These are phyloP conservation scores for Cheilosia pagana DNA, from an alignment of 2,888 invertebrate species.

Conservation along the genomic window DNA sequence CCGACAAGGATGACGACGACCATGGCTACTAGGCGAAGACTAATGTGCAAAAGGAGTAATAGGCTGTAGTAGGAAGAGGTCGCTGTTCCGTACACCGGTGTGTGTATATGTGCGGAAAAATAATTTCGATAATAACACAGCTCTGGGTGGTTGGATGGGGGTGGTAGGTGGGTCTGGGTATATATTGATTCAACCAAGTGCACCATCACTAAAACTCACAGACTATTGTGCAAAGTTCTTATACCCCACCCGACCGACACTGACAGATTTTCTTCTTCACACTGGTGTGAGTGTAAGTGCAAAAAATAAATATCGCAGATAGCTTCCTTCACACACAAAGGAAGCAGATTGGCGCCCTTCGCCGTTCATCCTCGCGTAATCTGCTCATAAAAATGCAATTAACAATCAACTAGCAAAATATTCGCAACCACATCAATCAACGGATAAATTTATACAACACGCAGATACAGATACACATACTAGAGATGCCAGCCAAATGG, in stretches of 20 bases:
- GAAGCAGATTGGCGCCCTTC: neutral
- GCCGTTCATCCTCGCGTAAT: slow-evolving; percentile 3
- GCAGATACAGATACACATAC: slow-evolving; percentile 27
- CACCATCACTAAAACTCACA: slow-evolving; percentile 36
- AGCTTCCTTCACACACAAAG: neutral
- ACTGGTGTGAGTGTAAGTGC: neutral
- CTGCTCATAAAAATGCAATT: slow-evolving; percentile 65
- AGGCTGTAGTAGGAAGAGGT: slow-evolving; percentile 38
- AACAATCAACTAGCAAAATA: slow-evolving; percentile 47
- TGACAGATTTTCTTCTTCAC: neutral
- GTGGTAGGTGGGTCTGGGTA: slow-evolving; percentile 14
- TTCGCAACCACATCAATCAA: slow-evolving; percentile 67
- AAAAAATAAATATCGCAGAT: neutral
- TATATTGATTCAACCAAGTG: slow-evolving; percentile 57
- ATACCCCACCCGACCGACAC: slow-evolving; percentile 25
- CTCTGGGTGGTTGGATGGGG: neutral
- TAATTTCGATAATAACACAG: slow-evolving; percentile 61
- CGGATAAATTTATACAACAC: slow-evolving; percentile 45
- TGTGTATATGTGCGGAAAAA: slow-evolving; percentile 63
- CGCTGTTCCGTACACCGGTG: slow-evolving; percentile 18
- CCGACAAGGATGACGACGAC: slow-evolving; percentile 43
- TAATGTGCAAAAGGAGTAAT: slow-evolving; percentile 50
- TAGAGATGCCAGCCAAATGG: slow-evolving; percentile 14
- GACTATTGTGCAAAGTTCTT: slow-evolving; percentile 32
- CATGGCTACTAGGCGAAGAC: slow-evolving; percentile 10